These are phyloP conservation scores for Halcyon malimbica DNA, from an alignment of 2,113 vertebrate genomes.

Conservation along the genomic window DNA sequence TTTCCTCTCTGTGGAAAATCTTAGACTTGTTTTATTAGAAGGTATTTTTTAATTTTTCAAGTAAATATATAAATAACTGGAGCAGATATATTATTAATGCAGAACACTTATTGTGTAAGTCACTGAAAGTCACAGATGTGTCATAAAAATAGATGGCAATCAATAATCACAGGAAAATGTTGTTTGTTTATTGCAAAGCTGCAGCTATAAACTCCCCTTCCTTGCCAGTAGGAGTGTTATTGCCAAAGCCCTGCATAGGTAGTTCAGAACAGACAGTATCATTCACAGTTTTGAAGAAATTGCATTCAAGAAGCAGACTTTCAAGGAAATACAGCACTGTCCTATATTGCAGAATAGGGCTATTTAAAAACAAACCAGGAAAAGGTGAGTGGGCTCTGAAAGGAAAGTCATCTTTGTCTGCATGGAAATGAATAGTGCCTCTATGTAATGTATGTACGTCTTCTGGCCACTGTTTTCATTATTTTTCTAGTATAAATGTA, in stretches of 20 bases:
- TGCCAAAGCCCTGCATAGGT: background rate
- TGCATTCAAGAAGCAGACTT: background rate
- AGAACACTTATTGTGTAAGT: slow-evolving; percentile 5
- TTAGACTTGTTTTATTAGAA: background rate
- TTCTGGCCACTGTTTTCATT: background rate
- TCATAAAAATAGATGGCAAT: slow-evolving; percentile 49
- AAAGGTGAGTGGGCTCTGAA: background rate
- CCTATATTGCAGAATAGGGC: background rate
- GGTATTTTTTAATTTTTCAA: slow-evolving; percentile 41
- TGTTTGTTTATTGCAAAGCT: slow-evolving; percentile 53
- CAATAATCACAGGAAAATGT: slow-evolving; percentile 48
- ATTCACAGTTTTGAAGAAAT: slow-evolving; percentile 24
- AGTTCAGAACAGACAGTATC: background rate
- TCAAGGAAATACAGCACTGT: background rate
- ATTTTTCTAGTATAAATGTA: background rate
- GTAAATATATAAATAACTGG: slow-evolving; percentile 19
- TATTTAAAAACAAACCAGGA: slow-evolving; percentile 18
- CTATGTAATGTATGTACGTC: background rate
- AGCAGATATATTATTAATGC: background rate
- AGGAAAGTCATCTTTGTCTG: background rate
- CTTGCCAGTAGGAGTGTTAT: background rate
- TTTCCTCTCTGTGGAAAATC: slow-evolving; percentile 22
- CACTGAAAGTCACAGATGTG: slow-evolving; percentile 37
- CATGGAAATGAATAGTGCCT: background rate
- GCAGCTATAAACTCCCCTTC: slow-evolving; percentile 2